Evolutionary conservation across 2,888 invertebrate genomes (phyloP), one percentile per base, ranked within the genome.

Genomic region (Diarsia mendica): DNA sequence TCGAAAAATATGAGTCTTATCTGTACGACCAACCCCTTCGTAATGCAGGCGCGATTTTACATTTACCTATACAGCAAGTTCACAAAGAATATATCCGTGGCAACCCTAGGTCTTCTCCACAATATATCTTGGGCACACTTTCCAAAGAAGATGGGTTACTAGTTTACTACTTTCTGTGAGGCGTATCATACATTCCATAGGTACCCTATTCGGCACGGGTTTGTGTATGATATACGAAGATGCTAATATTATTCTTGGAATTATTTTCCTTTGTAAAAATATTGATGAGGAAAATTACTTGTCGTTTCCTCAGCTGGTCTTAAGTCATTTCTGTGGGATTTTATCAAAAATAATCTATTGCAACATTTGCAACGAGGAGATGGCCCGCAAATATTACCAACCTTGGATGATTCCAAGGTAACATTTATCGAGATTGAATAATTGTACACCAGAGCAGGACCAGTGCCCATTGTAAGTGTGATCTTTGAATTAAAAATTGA

Each of bases 121-220:
- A 75, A 83, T 87, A 86, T 85, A 87, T 86, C 87, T 85, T 88
- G 85, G 77, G 84, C 89, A 89, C 91, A 93, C 94, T 95, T 94
- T 94, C 94, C 91, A 93, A 91, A 90, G 90, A 90, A 93, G 93
- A 94, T 92, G 93, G 91, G 86, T 87, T 86, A 86, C 90, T 87
- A 89, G 91, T 86, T 87, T 86, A 86, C 90, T 87, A 89, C 92
- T 92, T 92, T 92, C 92, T 89, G 92, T 89, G 88, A 90, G 88
- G 67, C 78, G 82, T 70, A 82, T 87, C 86, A 89, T 88, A 89
- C 94, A 94, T 94, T 94, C 93, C 92, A 85, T 82, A 87, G 89
- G 87, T 84, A 83, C 87, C 85, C 88, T 88, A 88, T 90, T 88
- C 88, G 89, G 89, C 89, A 90, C 92, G 89, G 90, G 87, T 85